Percentiles rank a stretch among this genome's conserved stretches.
Evolutionary conservation across 2,888 invertebrate species (phyloP).

Genomic region (Tenthredo amoena): DNA sequence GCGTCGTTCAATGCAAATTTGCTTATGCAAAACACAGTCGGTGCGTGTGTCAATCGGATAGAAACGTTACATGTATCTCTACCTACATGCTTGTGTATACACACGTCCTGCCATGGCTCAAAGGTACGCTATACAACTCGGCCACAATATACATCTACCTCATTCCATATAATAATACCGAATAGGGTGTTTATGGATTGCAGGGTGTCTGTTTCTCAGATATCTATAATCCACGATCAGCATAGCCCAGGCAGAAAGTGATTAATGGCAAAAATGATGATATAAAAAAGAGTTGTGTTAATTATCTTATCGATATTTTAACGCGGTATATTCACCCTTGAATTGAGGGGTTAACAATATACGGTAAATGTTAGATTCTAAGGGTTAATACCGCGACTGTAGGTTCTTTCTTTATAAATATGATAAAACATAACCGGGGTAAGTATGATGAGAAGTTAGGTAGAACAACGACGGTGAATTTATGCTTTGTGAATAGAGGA

Average conservation of each 20-base stretch:
- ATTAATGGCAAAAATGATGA: not conserved
- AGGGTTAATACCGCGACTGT: not conserved
- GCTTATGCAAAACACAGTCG: conserved; percentile 66
- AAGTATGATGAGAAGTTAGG: not conserved
- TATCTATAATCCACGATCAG: not conserved
- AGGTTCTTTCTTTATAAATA: not conserved
- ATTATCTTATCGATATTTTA: not conserved
- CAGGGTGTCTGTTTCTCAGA: not conserved
- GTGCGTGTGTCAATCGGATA: conserved; percentile 56
- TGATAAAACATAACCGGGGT: not conserved
- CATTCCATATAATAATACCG: not conserved
- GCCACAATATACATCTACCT: not conserved
- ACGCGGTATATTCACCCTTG: not conserved
- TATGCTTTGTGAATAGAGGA: conserved; percentile 1
- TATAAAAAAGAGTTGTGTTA: not conserved
- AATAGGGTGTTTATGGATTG: not conserved
- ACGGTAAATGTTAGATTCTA: not conserved
- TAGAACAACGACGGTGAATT: not conserved
- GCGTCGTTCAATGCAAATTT: conserved; percentile 70
- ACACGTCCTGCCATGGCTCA: not conserved
- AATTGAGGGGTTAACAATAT: not conserved
- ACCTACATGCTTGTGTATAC: not conserved
- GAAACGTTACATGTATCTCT: conserved; percentile 6
- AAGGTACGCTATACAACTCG: not conserved
- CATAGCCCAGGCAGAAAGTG: not conserved